Percentiles rank a stretch among this genome's conserved stretches.
These are phyloP conservation scores for Eustalomyia histrio DNA, from an alignment of 2,888 invertebrate species.

Conservation along the genomic window DNA sequence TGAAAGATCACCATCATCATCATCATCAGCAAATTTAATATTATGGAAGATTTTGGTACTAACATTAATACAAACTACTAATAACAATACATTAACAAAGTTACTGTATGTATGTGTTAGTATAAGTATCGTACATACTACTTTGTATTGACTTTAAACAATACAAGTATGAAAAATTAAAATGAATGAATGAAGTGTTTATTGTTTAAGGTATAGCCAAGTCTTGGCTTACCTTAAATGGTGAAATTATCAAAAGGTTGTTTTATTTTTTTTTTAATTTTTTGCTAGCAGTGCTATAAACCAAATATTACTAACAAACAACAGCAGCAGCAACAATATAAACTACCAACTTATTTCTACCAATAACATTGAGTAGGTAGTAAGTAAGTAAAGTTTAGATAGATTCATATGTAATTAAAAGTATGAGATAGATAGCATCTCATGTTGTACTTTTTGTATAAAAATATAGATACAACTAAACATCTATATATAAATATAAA, in stretches of 20 bases:
- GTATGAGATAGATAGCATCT: conserved; percentile 41
- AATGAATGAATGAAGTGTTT: conserved; percentile 46
- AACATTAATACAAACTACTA: neutral
- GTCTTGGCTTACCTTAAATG: conserved; percentile 59
- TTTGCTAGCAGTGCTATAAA: conserved; percentile 16
- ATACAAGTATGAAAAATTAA: conserved; percentile 26
- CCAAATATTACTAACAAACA: conserved; percentile 28
- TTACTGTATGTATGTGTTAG: no score
- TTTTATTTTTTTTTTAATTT: neutral
- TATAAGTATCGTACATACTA: no score
- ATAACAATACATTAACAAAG: no score
- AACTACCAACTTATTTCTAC: conserved; percentile 49
- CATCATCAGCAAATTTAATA: conserved; percentile 10
- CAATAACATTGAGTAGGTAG: conserved; percentile 55
- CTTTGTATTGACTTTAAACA: no score
- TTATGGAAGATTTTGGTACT: neutral
- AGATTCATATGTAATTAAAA: conserved; percentile 54
- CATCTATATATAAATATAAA: no score
- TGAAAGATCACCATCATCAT: conserved; percentile 1
- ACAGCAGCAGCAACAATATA: conserved; percentile 26
- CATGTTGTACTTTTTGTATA: conserved; percentile 30
- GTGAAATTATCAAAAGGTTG: conserved; percentile 58
- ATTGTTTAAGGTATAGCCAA: conserved; percentile 52
- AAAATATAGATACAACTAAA: neutral
- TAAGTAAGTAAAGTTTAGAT: conserved; percentile 35